A percentile compares a stretch with the other conserved stretches of the same genome.
phyloP scores from a whole-genome alignment of 2,888 invertebrate species.

The Epinotia bilunana region DNA sequence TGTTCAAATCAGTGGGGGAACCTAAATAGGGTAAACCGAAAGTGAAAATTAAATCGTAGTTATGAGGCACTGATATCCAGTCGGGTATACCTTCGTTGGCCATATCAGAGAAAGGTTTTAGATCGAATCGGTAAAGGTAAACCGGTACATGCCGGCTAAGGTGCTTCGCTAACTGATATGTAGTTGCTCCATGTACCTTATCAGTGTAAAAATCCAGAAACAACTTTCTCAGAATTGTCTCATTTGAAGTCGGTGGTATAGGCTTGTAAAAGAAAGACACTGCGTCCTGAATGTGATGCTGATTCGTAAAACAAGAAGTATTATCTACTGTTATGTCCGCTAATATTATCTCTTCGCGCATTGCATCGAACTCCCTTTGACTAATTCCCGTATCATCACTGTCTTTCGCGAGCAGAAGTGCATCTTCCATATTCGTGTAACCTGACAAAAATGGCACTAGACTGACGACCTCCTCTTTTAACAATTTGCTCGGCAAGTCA shows the following conservation, averaged over 20 bases:
- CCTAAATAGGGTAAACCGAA: conserved; percentile 92
- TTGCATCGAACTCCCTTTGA: conserved; percentile 84
- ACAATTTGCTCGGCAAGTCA: conserved; percentile 86
- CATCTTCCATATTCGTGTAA: conserved; percentile 93
- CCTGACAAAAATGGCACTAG: conserved; percentile 90
- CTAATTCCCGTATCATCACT: conserved; percentile 86
- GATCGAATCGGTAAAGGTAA: conserved; percentile 90
- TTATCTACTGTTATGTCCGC: conserved; percentile 85
- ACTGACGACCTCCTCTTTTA: conserved; percentile 85
- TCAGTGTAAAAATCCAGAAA: conserved; percentile 90
- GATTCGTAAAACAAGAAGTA: conserved; percentile 85
- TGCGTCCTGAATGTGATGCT: conserved; percentile 88
- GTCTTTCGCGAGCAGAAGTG: conserved; percentile 85
- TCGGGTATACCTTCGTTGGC: conserved; percentile 88
- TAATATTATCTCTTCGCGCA: conserved; percentile 86
- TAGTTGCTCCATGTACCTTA: conserved; percentile 89
- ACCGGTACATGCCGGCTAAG: conserved; percentile 86
- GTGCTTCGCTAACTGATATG: conserved; percentile 87
- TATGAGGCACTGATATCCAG: conserved; percentile 92
- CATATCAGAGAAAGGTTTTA: conserved; percentile 87
- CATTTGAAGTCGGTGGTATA: conserved; percentile 86
- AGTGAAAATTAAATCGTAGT: conserved; percentile 91
- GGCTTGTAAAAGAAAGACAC: conserved; percentile 91
- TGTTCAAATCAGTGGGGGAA: conserved; percentile 82
- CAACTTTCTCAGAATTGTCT: conserved; percentile 85